Base-by-base conservation (phyloP, 2,888 invertebrate species). In the Carpatolechia fugitivella region DNA sequence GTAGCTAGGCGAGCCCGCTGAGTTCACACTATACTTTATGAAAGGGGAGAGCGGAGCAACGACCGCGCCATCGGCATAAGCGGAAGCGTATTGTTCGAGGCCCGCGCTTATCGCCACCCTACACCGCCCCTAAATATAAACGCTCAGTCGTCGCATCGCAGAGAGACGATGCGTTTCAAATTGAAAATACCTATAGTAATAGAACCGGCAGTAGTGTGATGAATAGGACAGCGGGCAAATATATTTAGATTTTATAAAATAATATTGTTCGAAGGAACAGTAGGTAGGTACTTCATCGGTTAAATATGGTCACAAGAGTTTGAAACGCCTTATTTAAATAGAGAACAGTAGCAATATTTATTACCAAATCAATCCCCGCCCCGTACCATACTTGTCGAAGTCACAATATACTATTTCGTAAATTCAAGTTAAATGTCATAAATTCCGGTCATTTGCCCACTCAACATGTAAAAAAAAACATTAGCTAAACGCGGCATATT, bases 11-110 rank as follows among this genome's bases (percentile, higher is more conserved):
- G 16, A 20, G 36, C 35, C 10, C 38, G 38, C 18, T 41, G 18
- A 18, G 40, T 18, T 18, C 20, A 16, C 18, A 40, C 40, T 40
- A 40, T 40, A 40, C 40, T 18, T 1, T 41, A 41, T 41, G 40
- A 41, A 41, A 41, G 16, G 35, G n/a, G 20, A 31, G n/a, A 18
- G 33, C 31, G 30, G 44, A 54, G 51, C 53, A 58, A 58, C 55
- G 58, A 47, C 44, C 33, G 54, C 56, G 56, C 55, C 61, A 60
- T 73, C 74, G 76, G 61, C 77, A 70, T 61, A 64, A 64, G 70
- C 82, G 84, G 84, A 83, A 80, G 75, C 76, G 68, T 71, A 83
- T 85, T 85, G 70, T 72, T 35, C 51, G 6, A 13, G 10, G 46
- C 51, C 20, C 44, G 50, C 60, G 62, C 67, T 69, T 68, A 69